Percentiles rank a stretch among this genome's conserved stretches.
Evolutionary conservation across 2,888 invertebrate species (phyloP).

Genomic region (Prostheceraeus crozeri): DNA sequence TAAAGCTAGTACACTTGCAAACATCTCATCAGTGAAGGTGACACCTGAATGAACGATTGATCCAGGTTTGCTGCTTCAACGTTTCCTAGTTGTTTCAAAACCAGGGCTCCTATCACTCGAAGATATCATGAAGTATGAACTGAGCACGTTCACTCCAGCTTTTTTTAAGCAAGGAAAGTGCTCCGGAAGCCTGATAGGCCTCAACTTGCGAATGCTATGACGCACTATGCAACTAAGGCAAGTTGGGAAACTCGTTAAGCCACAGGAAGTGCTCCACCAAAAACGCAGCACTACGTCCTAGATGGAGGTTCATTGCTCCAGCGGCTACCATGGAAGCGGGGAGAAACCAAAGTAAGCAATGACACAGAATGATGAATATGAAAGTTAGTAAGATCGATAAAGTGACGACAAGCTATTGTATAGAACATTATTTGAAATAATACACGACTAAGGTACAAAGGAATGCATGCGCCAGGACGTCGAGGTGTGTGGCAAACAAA

Average conservation of each 20-base stretch:
- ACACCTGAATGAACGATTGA: slow-evolving; percentile 33
- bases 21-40: slow-evolving; percentile 23
- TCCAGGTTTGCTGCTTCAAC: slow-evolving; percentile 25
- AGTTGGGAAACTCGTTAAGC: slow-evolving; percentile 1
- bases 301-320: slow-evolving; percentile 28
- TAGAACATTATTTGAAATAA: no score
- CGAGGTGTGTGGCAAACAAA: no score
- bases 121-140: slow-evolving; percentile 26
- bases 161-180: slow-evolving; percentile 27
- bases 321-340: slow-evolving; percentile 9
- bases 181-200: slow-evolving; percentile 33
- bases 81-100: slow-evolving; percentile 27
- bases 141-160: slow-evolving; percentile 12
- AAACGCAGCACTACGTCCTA: slow-evolving; percentile 32
- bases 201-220: slow-evolving; percentile 28
- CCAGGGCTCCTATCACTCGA: slow-evolving; percentile 4
- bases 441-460: no score
- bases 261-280: not conserved
- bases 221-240: slow-evolving; percentile 9
- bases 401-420: no score
- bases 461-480: no score
- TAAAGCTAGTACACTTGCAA: slow-evolving; percentile 31
- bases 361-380: no score
- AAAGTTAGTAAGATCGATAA: no score
- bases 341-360: no score